A percentile compares a stretch with the other conserved stretches of the same genome.
phyloP scores from a whole-genome alignment of 2,797 vertebrate genomes.

The Anniella stebbinsi region DNA sequence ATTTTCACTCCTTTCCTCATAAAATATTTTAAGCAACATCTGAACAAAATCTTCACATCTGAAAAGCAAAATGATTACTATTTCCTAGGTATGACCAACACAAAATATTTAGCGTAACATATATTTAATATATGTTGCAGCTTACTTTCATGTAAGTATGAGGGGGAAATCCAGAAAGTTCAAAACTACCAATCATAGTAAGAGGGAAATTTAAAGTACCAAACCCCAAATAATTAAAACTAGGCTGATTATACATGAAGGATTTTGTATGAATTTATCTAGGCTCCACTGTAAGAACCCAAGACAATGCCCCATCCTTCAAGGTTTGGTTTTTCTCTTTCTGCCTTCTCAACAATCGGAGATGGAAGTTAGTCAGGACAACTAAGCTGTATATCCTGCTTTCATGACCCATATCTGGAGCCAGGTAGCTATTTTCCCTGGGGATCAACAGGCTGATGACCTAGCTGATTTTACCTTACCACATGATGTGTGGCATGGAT shows the following conservation, averaged over 20 bases:
- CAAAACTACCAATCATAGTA: not conserved
- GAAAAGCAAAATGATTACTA: not conserved
- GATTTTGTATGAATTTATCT: not conserved
- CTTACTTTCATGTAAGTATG: not conserved
- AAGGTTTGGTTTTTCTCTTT: not conserved
- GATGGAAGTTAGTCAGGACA: not conserved
- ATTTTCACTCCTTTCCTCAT: not conserved
- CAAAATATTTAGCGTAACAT: not conserved
- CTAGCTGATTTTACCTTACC: not conserved
- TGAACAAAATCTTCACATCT: not conserved
- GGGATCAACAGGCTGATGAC: not conserved
- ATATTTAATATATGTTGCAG: not conserved
- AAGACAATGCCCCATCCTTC: not conserved
- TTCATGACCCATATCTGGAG: not conserved
- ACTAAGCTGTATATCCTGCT: not conserved
- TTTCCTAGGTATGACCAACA: not conserved
- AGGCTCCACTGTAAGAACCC: not conserved
- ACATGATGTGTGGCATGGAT: not conserved
- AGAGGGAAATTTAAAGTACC: not conserved
- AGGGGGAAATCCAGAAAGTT: not conserved
- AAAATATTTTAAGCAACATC: not conserved
- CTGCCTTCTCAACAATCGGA: not conserved
- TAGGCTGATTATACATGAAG: not conserved
- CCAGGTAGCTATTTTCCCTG: not conserved
- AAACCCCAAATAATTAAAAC: not conserved